Evolutionary conservation across 2,797 vertebrate species (phyloP).

Genomic region (Enteromius radiatus): DNA sequence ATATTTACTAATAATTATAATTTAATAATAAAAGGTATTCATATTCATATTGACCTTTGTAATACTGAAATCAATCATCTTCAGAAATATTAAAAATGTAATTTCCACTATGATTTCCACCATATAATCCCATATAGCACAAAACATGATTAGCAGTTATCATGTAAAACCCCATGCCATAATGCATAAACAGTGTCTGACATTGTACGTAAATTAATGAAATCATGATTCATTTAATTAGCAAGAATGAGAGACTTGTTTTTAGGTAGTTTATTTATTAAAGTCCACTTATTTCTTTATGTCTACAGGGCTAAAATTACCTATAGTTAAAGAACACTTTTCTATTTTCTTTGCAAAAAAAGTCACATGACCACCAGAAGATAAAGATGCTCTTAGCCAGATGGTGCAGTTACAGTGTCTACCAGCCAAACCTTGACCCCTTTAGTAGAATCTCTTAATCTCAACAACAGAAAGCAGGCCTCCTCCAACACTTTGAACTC

Average conservation of each 20-base stretch:
- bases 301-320: not conserved
- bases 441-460: constrained; percentile 15
- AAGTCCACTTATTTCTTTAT: not conserved
- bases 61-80: not conserved
- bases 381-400: constrained; percentile 11
- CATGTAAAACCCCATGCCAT: not conserved
- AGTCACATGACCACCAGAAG: not conserved
- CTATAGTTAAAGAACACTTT: not conserved
- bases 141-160: not conserved
- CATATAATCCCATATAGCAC: not conserved
- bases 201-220: not conserved
- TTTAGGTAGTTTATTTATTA: not conserved
- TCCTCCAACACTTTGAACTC: constrained; percentile 20
- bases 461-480: constrained; percentile 17
- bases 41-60: not conserved
- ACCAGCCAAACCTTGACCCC: not conserved
- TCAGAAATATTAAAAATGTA: too few relatives aligned
- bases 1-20: too few relatives aligned
- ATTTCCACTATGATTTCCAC: not conserved
- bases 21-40: too few relatives aligned
- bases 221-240: not conserved
- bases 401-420: not conserved
- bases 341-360: not conserved
- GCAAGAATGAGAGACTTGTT: not conserved
- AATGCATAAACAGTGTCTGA: not conserved